Base-by-base conservation (phyloP, 2,113 vertebrate genomes). In the Jacana jacana region DNA sequence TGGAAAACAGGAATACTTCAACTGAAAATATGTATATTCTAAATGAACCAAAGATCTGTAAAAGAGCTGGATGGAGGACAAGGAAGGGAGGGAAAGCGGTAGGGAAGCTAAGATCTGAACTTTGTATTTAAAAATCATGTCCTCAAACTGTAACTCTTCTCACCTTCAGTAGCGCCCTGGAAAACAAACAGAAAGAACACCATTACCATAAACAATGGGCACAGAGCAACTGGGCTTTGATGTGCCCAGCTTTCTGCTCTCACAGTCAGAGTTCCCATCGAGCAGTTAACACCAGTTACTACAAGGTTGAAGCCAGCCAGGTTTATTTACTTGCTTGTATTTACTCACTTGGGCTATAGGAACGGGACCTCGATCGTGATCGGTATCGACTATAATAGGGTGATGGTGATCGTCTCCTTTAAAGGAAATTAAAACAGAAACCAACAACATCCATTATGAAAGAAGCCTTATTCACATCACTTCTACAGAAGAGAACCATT, bases 351-450 rank as follows among this genome's bases (percentile, higher is more conserved):
- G 99, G 99, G 94, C 99, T 99, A 93, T 99, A 99, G 58, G 99
- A 99, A 93, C 98, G 99, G 84, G 99, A 99, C 96, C 99, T 97
- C 52, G 99, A 99, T 75, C 98, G 98, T 44, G 98, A 99, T 97
- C 99, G 98, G 95, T 99, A 99, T 54, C 99, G 98, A 94, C 98
- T 99, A 96, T 99, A 99, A 65, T 99, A 99, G 16, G 99, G 99
- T 30, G 99, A 99, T 35, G 99, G 99, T 48, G 99, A 99, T 96
- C 98, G 98, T 96, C 99, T 98, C 97, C 99, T 98, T 96, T 94
- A 97, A 97, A 95, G 92, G 95, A 96, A 93, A 94, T 58, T 61
- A 71, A 93, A 95, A 92, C 86, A 81, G 52, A 96, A 84, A 86
- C 30, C 78, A 60, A 70, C 49, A 92, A 76, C 88, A 76, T 91